These are phyloP conservation scores for Potamarius usumacintae DNA, from an alignment of 2,113 vertebrate genomes.

Conservation along the genomic window DNA sequence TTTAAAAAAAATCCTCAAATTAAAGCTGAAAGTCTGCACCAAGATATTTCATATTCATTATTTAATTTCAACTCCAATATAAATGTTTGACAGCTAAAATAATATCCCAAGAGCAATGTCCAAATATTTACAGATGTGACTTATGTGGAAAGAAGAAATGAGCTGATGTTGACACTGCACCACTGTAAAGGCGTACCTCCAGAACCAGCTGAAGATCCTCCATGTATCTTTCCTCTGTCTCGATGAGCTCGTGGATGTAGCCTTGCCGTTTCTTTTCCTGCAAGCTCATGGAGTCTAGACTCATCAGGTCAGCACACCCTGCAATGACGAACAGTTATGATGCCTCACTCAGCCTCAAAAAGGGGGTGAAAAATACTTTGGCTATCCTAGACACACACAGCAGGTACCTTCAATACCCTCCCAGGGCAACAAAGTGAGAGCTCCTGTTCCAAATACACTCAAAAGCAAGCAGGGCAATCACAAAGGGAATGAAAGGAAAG, in stretches of 20 bases:
- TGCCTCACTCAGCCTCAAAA: conserved; percentile 1
- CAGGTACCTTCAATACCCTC: neutral
- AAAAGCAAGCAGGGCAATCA: conserved; percentile 34
- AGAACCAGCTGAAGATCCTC: conserved; percentile 88
- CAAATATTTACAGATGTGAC: neutral
- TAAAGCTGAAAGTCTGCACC: neutral
- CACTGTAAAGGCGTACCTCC: conserved; percentile 74
- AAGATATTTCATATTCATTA: neutral
- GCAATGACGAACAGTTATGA: conserved; percentile 34
- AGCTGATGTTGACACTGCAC: neutral
- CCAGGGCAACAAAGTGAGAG: neutral
- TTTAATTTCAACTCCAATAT: neutral
- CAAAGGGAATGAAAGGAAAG: neutral
- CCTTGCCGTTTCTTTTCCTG: conserved; percentile 93
- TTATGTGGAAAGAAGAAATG: neutral
- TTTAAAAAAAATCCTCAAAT: neutral
- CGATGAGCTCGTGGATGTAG: conserved; percentile 92
- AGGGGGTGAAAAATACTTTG: neutral
- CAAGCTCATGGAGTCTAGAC: conserved; percentile 85
- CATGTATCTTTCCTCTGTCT: conserved; percentile 90
- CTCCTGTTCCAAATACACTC: conserved; percentile 34
- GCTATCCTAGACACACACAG: conserved; percentile 1
- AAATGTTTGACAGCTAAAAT: neutral
- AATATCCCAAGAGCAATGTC: neutral
- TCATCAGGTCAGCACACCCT: conserved; percentile 91